phyloP scores from a whole-genome alignment of 2,888 invertebrate genomes.

The Helleia helle region DNA sequence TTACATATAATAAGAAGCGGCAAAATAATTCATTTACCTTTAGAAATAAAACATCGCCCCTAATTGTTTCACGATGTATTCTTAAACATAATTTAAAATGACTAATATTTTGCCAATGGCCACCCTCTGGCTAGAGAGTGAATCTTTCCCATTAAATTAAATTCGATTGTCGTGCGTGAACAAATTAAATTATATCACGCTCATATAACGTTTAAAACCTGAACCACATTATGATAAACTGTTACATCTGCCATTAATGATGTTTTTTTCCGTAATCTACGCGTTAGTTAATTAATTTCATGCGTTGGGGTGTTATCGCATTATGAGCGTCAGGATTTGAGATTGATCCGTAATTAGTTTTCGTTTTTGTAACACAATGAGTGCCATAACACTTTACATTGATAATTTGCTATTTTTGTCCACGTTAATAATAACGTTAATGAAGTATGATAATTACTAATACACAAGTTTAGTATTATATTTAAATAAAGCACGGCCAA shows the following conservation, averaged over 20 bases:
- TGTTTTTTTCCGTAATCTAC: conserved; percentile 46
- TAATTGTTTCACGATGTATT: conserved; percentile 22
- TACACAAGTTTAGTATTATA: too few relatives aligned
- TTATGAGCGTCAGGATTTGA: conserved; percentile 48
- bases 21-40: too few relatives aligned
- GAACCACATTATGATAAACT: conserved; percentile 54
- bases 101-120: conserved; percentile 58
- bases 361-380: conserved; percentile 21
- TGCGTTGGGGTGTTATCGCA: conserved; percentile 42
- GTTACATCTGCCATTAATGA: conserved; percentile 43
- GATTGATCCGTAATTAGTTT: conserved; percentile 37
- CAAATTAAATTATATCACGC: conserved; percentile 69
- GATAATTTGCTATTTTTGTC: too few relatives aligned
- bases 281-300: conserved; percentile 60
- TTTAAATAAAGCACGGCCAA: too few relatives aligned
- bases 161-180: conserved; percentile 67
- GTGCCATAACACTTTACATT: too few relatives aligned
- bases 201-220: conserved; percentile 60
- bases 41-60: background rate
- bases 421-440: too few relatives aligned
- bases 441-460: too few relatives aligned
- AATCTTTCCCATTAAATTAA: conserved; percentile 56
- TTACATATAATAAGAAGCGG: too few relatives aligned
- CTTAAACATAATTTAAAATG: conserved; percentile 43
- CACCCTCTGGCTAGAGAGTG: conserved; percentile 35